phyloP scores from a whole-genome alignment of 2,113 vertebrate genomes.

The Carassius carassius region DNA sequence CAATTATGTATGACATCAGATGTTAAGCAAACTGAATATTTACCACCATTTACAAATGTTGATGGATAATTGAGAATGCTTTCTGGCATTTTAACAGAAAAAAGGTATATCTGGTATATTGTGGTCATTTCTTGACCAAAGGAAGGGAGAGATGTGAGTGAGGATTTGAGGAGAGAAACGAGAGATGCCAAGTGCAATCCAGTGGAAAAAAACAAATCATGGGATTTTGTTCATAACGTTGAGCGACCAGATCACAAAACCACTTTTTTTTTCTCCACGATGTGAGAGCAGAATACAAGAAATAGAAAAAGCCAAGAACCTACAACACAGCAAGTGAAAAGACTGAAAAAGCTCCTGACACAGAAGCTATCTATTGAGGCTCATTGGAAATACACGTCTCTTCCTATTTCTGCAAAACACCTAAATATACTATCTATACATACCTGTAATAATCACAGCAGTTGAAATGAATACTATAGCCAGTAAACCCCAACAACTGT shows the following conservation, averaged over 20 bases:
- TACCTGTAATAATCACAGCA: too few species aligned
- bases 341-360: background rate
- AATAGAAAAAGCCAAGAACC: background rate
- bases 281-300: background rate
- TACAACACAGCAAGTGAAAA: background rate
- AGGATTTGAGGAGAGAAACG: background rate
- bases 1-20: background rate
- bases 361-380: background rate
- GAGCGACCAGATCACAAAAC: constrained; percentile 1
- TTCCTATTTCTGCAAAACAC: background rate
- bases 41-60: background rate
- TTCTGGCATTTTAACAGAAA: background rate
- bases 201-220: background rate
- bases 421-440: background rate
- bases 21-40: background rate
- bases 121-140: background rate
- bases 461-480: too few species aligned
- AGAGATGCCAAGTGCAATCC: background rate
- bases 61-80: background rate
- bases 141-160: background rate
- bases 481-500: too few species aligned
- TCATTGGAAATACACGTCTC: background rate
- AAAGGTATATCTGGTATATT: background rate
- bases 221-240: background rate
- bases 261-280: too few species aligned